These are phyloP conservation scores for Bergia sp. DNA, from an alignment of 92 coral and sea anemone genomes.

Conservation along the genomic window DNA sequence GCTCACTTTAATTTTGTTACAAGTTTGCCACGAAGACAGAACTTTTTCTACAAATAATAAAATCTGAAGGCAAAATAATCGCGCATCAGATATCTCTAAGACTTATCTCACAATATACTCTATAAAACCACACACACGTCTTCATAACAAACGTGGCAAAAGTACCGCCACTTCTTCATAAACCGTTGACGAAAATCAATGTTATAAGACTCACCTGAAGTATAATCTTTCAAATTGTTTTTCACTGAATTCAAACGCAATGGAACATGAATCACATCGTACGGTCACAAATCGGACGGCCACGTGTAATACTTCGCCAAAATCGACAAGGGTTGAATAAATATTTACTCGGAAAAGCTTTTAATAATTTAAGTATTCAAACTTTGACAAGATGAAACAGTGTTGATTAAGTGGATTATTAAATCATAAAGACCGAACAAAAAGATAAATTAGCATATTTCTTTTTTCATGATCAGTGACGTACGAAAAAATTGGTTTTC, in stretches of 20 bases:
- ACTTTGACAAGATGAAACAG: background rate
- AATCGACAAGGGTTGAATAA: background rate
- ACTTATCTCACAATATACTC: no score
- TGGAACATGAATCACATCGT: background rate
- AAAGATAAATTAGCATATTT: background rate
- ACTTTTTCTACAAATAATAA: no score
- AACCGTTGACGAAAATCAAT: background rate
- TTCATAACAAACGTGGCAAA: background rate
- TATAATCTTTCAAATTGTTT: background rate
- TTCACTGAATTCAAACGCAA: background rate
- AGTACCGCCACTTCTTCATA: background rate
- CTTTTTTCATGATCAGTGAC: background rate
- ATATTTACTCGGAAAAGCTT: slow-evolving; percentile 27
- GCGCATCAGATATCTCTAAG: no score
- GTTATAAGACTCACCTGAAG: background rate
- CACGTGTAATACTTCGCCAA: slow-evolving; percentile 14
- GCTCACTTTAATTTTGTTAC: no score
- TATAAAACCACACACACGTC: no score
- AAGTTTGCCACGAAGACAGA: no score
- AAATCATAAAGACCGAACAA: background rate
- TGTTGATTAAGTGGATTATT: background rate
- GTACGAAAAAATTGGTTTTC: background rate
- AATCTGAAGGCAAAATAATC: no score
- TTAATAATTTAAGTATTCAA: slow-evolving; percentile 24
- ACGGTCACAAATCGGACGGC: background rate